Percentiles rank a stretch among this genome's conserved stretches.
Conservation (phyloP, 2,888 invertebrate genomes). For the Crossocerus cetratus region DNA sequence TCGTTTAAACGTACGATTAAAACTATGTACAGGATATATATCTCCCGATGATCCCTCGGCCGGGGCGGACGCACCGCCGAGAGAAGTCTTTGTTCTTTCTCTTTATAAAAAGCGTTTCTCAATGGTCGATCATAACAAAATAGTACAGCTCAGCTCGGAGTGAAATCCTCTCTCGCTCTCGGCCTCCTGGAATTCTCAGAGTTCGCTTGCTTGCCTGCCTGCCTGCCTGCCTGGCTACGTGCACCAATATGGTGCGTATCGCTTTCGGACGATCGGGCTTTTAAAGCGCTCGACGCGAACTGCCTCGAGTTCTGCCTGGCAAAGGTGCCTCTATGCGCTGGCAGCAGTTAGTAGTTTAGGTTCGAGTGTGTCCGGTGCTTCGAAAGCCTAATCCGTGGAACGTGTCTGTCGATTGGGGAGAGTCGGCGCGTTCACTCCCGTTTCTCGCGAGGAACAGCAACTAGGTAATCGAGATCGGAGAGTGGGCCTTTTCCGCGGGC, state of each 20-base stretch:
- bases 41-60: neutral
- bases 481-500: neutral
- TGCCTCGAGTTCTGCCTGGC: neutral
- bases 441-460: neutral
- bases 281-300: constrained; percentile 25
- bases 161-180: constrained; percentile 8
- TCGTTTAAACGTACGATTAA: constrained; percentile 13
- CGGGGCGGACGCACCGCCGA: neutral
- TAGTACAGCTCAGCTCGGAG: constrained; percentile 21
- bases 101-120: constrained; percentile 6
- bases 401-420: neutral
- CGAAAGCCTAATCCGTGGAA: constrained; percentile 19
- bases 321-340: neutral
- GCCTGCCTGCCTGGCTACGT: constrained; percentile 33
- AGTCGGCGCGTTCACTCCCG: neutral
- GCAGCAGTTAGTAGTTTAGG: neutral
- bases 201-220: constrained; percentile 28
- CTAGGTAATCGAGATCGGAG: constrained; percentile 7
- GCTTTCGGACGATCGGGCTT: constrained; percentile 47
- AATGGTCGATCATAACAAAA: constrained; percentile 40
- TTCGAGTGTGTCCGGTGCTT: neutral
- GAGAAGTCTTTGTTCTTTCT: constrained; percentile 17
- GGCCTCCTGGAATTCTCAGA: constrained; percentile 26
- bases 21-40: constrained; percentile 15
- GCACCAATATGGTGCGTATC: constrained; percentile 76